A percentile compares a stretch with the other conserved stretches of the same genome.
Evolutionary conservation across 2,888 invertebrate species (phyloP).

Genomic region (Bimastos eiseni): DNA sequence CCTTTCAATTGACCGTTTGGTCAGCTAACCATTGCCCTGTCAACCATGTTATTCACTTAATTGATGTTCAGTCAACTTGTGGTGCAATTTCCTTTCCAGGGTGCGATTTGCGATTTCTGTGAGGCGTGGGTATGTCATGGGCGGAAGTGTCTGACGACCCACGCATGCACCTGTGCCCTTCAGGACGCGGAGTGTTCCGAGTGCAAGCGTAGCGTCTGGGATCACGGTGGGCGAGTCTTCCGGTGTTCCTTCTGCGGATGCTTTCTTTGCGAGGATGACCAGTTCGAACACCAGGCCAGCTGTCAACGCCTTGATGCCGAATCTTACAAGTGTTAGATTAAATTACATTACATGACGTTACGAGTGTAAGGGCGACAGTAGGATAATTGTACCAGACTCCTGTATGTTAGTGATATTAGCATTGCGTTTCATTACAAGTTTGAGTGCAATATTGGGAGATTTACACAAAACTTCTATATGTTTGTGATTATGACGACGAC

Average conservation of each 20-base stretch:
- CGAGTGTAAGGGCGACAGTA: conserved; percentile 71
- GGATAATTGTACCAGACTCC: too few relatives aligned
- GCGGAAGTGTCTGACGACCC: conserved; percentile 82
- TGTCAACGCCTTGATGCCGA: conserved; percentile 93
- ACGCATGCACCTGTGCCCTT: conserved; percentile 88
- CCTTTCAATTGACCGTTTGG: too few relatives aligned
- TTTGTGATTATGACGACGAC: too few relatives aligned
- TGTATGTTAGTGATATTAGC: too few relatives aligned
- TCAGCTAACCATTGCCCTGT: too few relatives aligned
- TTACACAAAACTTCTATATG: too few relatives aligned
- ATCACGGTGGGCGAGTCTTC: conserved; percentile 79
- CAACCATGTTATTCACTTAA: neutral
- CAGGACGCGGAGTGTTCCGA: conserved; percentile 85
- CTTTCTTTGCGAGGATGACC: conserved; percentile 86
- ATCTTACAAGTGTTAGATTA: conserved; percentile 71
- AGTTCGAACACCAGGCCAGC: conserved; percentile 91
- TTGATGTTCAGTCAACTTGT: neutral
- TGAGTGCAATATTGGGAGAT: too few relatives aligned
- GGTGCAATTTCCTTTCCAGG: conserved; percentile 66
- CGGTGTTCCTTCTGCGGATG: conserved; percentile 87
- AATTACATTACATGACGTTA: too few relatives aligned
- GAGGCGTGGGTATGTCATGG: conserved; percentile 98
- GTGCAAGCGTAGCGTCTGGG: conserved; percentile 92
- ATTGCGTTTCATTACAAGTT: too few relatives aligned
- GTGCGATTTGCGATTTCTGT: conserved; percentile 94